phyloP scores from a whole-genome alignment of 1,140 invertebrate species.

The Macrocentrus cingulum region DNA sequence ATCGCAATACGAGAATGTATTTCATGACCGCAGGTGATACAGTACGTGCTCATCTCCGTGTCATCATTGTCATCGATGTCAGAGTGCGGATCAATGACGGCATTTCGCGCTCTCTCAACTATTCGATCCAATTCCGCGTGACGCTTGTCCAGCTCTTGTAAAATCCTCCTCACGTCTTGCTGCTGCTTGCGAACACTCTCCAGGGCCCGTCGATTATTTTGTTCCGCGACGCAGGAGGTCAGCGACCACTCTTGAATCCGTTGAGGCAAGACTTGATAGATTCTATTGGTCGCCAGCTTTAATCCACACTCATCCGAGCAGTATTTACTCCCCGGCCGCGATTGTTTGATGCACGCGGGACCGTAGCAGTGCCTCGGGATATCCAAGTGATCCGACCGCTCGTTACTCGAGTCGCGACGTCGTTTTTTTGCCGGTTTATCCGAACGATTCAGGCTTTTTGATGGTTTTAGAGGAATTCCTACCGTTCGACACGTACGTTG shows the following conservation, averaged over 20 bases:
- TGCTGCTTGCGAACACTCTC: conserved; percentile 82
- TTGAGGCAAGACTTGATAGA: conserved; percentile 84
- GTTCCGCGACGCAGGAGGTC: conserved; percentile 85
- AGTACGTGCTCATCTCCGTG: conserved; percentile 88
- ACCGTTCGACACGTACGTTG: conserved; percentile 58
- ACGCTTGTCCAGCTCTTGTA: conserved; percentile 77
- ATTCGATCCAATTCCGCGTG: conserved; percentile 80
- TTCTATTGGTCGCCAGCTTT: conserved; percentile 82
- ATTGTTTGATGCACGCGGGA: conserved; percentile 78
- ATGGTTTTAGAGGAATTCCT: conserved; percentile 51
- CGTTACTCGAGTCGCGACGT: conserved; percentile 60
- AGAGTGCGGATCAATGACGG: conserved; percentile 65
- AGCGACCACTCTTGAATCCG: conserved; percentile 93
- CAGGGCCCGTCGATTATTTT: conserved; percentile 79
- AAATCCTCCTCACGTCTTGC: conserved; percentile 70
- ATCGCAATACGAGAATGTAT: conserved; percentile 84
- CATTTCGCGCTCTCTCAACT: conserved; percentile 73
- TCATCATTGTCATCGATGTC: conserved; percentile 73
- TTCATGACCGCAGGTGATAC: conserved; percentile 95
- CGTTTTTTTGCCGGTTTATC: conserved; percentile 52
- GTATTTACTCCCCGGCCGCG: conserved; percentile 87
- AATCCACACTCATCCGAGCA: conserved; percentile 93
- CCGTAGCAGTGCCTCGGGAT: conserved; percentile 85
- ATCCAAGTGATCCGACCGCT: conserved; percentile 58
- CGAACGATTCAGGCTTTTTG: conserved; percentile 49